Base-by-base conservation (phyloP, 2,888 invertebrate species). In the Erebia aethiops region DNA sequence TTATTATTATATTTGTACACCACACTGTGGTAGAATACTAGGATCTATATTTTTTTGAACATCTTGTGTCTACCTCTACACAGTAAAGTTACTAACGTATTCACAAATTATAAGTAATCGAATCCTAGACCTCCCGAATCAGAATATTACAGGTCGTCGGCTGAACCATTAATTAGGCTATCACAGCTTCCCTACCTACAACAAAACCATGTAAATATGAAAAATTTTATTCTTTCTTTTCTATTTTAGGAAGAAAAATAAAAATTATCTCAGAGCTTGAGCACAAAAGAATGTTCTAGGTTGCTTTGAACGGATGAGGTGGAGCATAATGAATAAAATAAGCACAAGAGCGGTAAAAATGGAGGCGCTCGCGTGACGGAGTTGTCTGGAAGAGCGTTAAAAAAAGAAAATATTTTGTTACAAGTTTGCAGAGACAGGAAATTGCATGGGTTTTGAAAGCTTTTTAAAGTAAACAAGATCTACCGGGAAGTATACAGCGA, bases 221-320 rank as follows among this genome's bases (percentile, higher is more conserved):
- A 10, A 18, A n/a, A 1, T 16, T 54, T 16, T 18, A 9, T 54
- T 54, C 18, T 51, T 51, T 7, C 10, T 18, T 54, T 11, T 18
- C 11, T 21, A 56, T 21, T 21, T 56, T 56, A 21, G 60, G 16
- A 43, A 16, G 60, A 60, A 60, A 60, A 60, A 43, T 60, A 60
- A 43, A 60, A 26, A 60, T 60, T 8, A 11, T n/a, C 9, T 9
- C 43, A 9, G 10, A 41, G 60, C 60, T n/a, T 43, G 60, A 60
- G 21, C 60, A 60, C 60, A 56, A 60, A 60, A 43, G 60, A 11
- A 16, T 3, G 41, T 16, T 16, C 43, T 43, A 60, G 35, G 10
- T 60, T 60, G 16, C n/a, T 35, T 26, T 60, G n/a, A n/a, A 14
- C 41, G 14, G 16, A 41, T 41, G 35, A 43, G 60, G 9, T n/a